A percentile compares a stretch with the other conserved stretches of the same genome.
These are phyloP conservation scores for Drosophila neutralis DNA, from an alignment of 2,888 invertebrate species.

Conservation along the genomic window DNA sequence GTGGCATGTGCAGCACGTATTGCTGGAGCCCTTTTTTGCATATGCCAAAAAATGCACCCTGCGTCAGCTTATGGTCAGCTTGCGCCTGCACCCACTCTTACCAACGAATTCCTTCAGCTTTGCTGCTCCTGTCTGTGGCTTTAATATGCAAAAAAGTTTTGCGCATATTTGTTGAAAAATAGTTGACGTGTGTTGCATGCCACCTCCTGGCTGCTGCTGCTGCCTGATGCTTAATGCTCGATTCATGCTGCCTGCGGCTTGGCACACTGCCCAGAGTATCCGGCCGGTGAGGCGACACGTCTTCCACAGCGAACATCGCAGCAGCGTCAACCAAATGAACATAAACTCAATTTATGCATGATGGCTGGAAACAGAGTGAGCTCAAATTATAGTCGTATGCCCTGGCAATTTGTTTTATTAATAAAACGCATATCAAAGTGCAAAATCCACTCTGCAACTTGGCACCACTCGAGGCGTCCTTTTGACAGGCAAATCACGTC, in stretches of 20 bases:
- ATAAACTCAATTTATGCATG: constrained; percentile 58
- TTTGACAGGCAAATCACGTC: constrained; percentile 65
- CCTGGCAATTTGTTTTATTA: constrained; percentile 65
- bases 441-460: constrained; percentile 57
- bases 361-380: constrained; percentile 4
- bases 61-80: constrained; percentile 58
- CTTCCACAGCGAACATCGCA: background rate
- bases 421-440: constrained; percentile 67
- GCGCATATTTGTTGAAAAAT: constrained; percentile 64
- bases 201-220: constrained; percentile 7
- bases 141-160: constrained; percentile 65
- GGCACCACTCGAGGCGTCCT: constrained; percentile 15
- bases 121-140: constrained; percentile 42
- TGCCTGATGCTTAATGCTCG: constrained; percentile 17
- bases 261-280: constrained; percentile 42
- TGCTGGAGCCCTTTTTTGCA: constrained; percentile 60
- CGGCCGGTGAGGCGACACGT: constrained; percentile 33
- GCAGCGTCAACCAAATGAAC: constrained; percentile 33
- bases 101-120: background rate
- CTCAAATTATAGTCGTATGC: constrained; percentile 51
- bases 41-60: constrained; percentile 62
- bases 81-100: constrained; percentile 3
- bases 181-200: constrained; percentile 54
- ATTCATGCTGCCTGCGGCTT: constrained; percentile 38
- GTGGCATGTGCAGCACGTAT: constrained; percentile 74